phyloP scores from a whole-genome alignment of 35 echinoderm and acorn worm genomes.

The Antedon bifida region DNA sequence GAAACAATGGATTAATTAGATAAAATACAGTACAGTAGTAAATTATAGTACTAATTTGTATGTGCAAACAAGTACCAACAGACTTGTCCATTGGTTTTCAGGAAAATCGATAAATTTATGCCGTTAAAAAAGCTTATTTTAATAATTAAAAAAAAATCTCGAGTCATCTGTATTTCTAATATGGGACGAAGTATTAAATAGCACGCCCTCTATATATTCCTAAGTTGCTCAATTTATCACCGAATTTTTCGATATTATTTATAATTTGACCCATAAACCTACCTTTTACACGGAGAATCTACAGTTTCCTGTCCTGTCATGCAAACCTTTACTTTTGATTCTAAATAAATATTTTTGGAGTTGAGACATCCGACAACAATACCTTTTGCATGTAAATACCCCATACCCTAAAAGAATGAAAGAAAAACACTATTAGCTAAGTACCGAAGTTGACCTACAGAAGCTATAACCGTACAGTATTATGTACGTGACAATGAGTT shows the following conservation, averaged over 20 bases:
- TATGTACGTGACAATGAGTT: too few species aligned
- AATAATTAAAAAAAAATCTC: too few species aligned
- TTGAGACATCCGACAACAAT: slow-evolving; percentile 1
- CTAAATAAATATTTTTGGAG: slow-evolving; percentile 8
- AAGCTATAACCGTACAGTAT: too few species aligned
- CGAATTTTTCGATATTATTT: neutral
- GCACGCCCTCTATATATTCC: neutral
- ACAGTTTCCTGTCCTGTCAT: neutral
- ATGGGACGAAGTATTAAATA: too few species aligned
- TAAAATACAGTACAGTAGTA: too few species aligned
- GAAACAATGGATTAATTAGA: too few species aligned
- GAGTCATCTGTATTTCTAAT: too few species aligned
- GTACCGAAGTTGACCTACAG: neutral
- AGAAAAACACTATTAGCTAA: neutral
- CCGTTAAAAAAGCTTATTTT: too few species aligned
- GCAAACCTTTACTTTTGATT: slow-evolving; percentile 10
- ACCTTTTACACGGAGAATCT: neutral
- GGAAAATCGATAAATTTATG: too few species aligned
- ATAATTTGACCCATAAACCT: neutral
- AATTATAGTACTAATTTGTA: too few species aligned
- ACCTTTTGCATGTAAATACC: slow-evolving; percentile 6
- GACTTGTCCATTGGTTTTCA: too few species aligned
- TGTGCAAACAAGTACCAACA: too few species aligned
- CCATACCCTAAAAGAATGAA: neutral
- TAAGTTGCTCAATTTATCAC: neutral